These are phyloP conservation scores for Luidia sarsii DNA, from an alignment of 53 echinoderm and acorn worm genomes.

Conservation along the genomic window DNA sequence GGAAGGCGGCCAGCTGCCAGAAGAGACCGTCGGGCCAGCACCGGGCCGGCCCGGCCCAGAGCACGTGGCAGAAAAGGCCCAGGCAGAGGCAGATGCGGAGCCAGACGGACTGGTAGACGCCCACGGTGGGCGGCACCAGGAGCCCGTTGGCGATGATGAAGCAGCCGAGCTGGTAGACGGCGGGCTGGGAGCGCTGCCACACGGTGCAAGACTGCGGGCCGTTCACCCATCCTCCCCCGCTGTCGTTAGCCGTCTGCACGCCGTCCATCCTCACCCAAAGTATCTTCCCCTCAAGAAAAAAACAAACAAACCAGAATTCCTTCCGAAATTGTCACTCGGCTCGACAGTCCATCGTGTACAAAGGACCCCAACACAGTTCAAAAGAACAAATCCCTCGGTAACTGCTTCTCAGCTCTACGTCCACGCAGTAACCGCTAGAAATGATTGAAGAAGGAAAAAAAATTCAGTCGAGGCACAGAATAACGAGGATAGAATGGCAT, in stretches of 20 bases:
- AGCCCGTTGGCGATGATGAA: slow-evolving; percentile 76
- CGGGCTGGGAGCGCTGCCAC: slow-evolving; percentile 60
- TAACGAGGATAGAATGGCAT: too few species aligned
- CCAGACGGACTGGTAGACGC: slow-evolving; percentile 85
- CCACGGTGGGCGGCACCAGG: slow-evolving; percentile 82
- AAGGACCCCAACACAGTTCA: too few species aligned
- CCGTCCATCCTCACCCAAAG: slow-evolving; percentile 4
- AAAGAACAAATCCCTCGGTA: too few species aligned
- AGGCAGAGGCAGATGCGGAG: slow-evolving; percentile 69
- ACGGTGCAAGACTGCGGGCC: slow-evolving; percentile 22
- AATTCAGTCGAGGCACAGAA: too few species aligned
- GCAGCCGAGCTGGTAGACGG: slow-evolving; percentile 88
- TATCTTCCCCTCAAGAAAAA: background rate
- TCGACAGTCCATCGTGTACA: too few species aligned
- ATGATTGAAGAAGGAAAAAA: too few species aligned
- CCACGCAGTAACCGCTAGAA: too few species aligned
- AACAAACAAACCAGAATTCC: too few species aligned
- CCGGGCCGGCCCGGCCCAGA: slow-evolving; percentile 79
- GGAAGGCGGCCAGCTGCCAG: slow-evolving; percentile 69
- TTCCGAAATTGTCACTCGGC: too few species aligned
- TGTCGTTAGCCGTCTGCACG: background rate
- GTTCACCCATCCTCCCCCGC: slow-evolving; percentile 27
- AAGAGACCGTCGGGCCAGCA: slow-evolving; percentile 91
- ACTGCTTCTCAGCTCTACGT: too few species aligned
- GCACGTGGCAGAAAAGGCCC: slow-evolving; percentile 67